Base-by-base conservation (phyloP, 2,888 invertebrate genomes). In the Ectropis crepuscularia region DNA sequence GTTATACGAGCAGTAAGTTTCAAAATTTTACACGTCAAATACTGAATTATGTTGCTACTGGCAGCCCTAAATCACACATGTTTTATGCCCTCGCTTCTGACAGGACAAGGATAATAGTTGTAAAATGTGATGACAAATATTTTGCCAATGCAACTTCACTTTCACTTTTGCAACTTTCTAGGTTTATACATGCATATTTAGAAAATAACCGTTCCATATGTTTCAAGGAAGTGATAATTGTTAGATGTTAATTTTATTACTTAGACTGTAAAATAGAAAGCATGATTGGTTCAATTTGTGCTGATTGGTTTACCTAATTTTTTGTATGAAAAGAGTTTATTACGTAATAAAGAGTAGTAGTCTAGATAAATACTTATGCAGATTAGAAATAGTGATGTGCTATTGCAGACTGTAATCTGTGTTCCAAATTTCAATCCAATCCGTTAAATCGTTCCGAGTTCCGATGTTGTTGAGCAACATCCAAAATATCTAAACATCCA, bases 101-200 rank as follows among this genome's bases (percentile, higher is more conserved):
- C 47, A 53, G 37, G 38, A 51, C 36, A 46, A 39, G 9, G 11
- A 16, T 39, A 49, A 50, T n/a, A n/a, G n/a, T n/a, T 45, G 54
- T 42, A 57, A 59, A 46, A 28, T 50, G 63, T 63, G 58, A 45
- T 36, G 46, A 16, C 9, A 37, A 48, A 49, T 42, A 43, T 63
- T 49, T 12, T 12, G 39, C 37, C 53, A 60, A 60, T 42, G 48
- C 43, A 10, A 38, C 57, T 60, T 50, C n/a, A 16, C 63, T 54
- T 59, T 63, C 45, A 50, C 36, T 57, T 63, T 12, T 41, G 42
- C 38, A 37, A 59, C 51, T 62, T 57, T 51, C 51, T 55, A 36
- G 50, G 36, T 37, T 39, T 50, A 50, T 11, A 39, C 8, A 12
- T 12, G 11, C 12, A 50, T 39, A 50, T 37, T 48, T 48, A n/a